Evolutionary conservation across 2,888 invertebrate species (phyloP), one percentile per base, ranked within the genome.

Genomic region (Philereme transversata): DNA sequence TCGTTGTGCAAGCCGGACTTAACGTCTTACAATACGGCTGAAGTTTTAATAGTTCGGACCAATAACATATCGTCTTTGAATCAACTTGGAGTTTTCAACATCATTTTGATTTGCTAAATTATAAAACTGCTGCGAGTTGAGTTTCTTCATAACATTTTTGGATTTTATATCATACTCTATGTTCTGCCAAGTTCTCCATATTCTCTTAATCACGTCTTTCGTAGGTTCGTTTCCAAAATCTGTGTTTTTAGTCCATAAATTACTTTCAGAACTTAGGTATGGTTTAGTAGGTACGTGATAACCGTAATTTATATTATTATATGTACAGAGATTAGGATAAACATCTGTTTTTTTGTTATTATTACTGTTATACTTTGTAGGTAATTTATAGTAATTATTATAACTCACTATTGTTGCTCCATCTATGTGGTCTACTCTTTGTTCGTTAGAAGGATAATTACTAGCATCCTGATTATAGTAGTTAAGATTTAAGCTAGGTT

Each of bases 141-240:
- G 7, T 48, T 33, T 22, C 8, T 55, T 47, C 10, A 55, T 4
- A 10, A 33, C 51, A 5, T 49, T 43, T 43, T 44, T 51, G 0
- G 60, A 36, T 51, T 60, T 47, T 9, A 55, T 36, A 6, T 38
- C 33, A 6, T 55, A 60, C 11, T 55, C 47, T 8, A 51, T 55
- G 33, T 68, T 68, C 22, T 54, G 61, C 74, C 73, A 75, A 35
- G 62, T 59, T 45, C 69, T 67, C 69, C 71, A 71, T 34, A 72
- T 61, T 68, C 51, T 66, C n/a, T 61, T 36, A 44, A 4, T 58
- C 5, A 22, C 51, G 9, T 51, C 50, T 43, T 9, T 40, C 46
- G n/a, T 11, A 8, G 10, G 46, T 60, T 44, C 35, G 11, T 46
- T 35, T 10, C 53, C 35, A 46, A 41, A 10, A 38, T 6, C 35